A percentile compares a stretch with the other conserved stretches of the same genome.
These are phyloP conservation scores for Mesoclemmys tuberculata DNA, from an alignment of 2,113 vertebrate species.

Conservation along the genomic window DNA sequence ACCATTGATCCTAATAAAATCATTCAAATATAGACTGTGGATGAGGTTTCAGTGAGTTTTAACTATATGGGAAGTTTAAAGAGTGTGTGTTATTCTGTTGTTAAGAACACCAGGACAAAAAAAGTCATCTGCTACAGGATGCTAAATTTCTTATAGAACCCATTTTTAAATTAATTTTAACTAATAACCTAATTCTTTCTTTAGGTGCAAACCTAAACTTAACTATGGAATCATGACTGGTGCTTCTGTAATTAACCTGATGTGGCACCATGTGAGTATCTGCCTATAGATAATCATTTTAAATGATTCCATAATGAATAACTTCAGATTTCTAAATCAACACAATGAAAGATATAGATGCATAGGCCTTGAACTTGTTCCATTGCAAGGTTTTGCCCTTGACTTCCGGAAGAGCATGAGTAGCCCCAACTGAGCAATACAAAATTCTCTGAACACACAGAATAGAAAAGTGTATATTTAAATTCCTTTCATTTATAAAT, in stretches of 20 bases:
- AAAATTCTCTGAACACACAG: not conserved
- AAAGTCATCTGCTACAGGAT: not conserved
- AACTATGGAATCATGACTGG: not conserved
- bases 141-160: not conserved
- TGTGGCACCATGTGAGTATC: not conserved
- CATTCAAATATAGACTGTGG: not conserved
- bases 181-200: accelerated
- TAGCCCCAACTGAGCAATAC: not conserved
- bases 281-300: not conserved
- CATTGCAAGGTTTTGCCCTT: accelerated
- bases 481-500: not conserved
- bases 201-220: not conserved
- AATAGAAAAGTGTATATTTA: not conserved
- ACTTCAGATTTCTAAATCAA: not conserved
- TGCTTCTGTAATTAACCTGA: not conserved
- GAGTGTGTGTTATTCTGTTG: not conserved
- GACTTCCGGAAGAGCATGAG: not conserved
- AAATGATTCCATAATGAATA: not conserved
- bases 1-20: not conserved
- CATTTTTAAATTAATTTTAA: not conserved
- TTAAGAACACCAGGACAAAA: not conserved
- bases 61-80: not conserved
- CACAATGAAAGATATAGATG: not conserved
- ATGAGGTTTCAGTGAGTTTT: not conserved
- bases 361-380: not conserved